Percentiles rank a stretch among this genome's conserved stretches.
phyloP scores from a whole-genome alignment of 2,113 vertebrate genomes.

The Brachypodius melanocephalos region DNA sequence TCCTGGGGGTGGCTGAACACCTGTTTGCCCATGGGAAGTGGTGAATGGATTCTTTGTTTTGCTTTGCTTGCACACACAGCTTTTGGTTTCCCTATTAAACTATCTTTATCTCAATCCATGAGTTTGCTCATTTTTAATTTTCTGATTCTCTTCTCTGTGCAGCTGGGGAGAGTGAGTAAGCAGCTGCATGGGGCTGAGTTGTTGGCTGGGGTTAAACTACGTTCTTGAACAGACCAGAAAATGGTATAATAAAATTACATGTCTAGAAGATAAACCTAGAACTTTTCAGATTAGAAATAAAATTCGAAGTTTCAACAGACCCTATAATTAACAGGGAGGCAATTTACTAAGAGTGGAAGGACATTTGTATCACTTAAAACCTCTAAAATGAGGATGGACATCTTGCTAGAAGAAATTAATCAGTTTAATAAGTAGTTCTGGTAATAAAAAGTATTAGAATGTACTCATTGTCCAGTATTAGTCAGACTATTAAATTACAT shows the following conservation, averaged over 20 bases:
- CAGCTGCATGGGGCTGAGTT: background rate
- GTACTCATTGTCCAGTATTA: background rate
- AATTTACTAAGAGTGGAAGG: background rate
- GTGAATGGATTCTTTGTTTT: background rate
- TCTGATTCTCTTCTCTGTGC: background rate
- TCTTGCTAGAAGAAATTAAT: background rate
- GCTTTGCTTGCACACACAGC: background rate
- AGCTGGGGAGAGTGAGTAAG: background rate
- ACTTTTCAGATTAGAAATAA: background rate
- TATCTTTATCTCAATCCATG: background rate
- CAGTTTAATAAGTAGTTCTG: background rate
- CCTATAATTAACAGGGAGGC: background rate
- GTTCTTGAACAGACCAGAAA: background rate
- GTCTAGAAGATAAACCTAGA: background rate
- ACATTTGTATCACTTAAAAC: background rate
- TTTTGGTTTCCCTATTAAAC: background rate
- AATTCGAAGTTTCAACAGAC: background rate
- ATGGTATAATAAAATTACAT: background rate
- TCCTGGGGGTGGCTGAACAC: background rate
- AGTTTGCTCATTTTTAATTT: background rate
- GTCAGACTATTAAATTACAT: background rate
- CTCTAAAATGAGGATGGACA: background rate
- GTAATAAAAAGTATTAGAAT: background rate
- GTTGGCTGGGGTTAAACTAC: background rate
- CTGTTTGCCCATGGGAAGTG: background rate